Evolutionary conservation across 2,113 vertebrate genomes (phyloP), one percentile per base, ranked within the genome.

Genomic region (Chamaea fasciata): DNA sequence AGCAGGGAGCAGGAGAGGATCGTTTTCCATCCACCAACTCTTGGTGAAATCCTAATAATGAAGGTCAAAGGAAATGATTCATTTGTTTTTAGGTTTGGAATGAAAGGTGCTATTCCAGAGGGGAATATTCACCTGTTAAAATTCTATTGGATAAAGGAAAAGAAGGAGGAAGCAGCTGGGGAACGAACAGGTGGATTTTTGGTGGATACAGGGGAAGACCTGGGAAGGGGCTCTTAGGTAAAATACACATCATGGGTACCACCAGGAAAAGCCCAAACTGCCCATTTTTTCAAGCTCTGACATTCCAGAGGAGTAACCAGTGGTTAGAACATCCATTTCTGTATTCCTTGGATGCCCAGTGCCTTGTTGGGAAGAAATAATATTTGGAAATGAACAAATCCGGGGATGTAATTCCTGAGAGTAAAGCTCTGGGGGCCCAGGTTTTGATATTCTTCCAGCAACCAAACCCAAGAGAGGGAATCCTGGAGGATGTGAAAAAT

Each of bases 171-270:
- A 41, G 19, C 53, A 59, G 35, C 6, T 69, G 30, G 18, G n/a
- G 35, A 59, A 41, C n/a, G 35, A 49, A 17, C 28, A n/a, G 35
- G 42, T 49, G 23, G 18, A n/a, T n/a, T 69, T 69, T 69, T 69
- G 18, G 30, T 69, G 30, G 35, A 41, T n/a, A 18, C 18, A 49
- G 44, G 44, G 18, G 6, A 50, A 59, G 9, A 41, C 1, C 0
- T 59, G 30, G 28, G 18, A 49, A 59, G 15, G 19, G 9, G 35
- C 19, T 69, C 30, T 21, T n/a, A 41, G 42, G 23, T 59, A 49
- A 47, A 69, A 27, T 41, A 22, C 5, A 6, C 8, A 0, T 57
- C 13, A 68, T 0, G 0, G 17, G 5, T 57, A n/a, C 8, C 35
- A 69, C 30, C 44, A 41, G 6, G 44, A n/a, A 60, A 69, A 69